These are phyloP conservation scores for Caenorhabditis afra DNA, from an alignment of 2,888 invertebrate species.

Conservation along the genomic window DNA sequence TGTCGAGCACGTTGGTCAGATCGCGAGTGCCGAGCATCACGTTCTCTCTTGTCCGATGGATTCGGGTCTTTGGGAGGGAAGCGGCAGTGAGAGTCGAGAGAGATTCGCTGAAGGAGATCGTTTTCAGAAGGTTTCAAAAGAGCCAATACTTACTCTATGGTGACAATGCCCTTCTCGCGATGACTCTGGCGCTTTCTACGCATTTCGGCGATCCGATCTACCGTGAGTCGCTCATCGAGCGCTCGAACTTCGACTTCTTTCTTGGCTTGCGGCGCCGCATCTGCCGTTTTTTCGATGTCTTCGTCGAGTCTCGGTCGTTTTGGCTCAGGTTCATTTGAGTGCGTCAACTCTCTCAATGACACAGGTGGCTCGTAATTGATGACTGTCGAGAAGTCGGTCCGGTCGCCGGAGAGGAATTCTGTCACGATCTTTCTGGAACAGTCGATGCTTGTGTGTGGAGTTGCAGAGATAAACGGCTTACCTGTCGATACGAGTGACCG, in stretches of 20 bases:
- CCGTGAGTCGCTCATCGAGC: constrained; percentile 96
- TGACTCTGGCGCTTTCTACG: constrained; percentile 73
- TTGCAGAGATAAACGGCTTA: no score
- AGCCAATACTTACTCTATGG: constrained; percentile 47
- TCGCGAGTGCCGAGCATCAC: constrained; percentile 52
- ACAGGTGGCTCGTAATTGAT: constrained; percentile 69
- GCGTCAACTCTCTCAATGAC: constrained; percentile 8
- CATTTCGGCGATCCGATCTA: constrained; percentile 86
- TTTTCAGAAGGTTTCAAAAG: neutral
- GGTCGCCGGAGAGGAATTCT: constrained; percentile 70
- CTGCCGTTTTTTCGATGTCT: constrained; percentile 13
- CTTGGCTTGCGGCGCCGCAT: constrained; percentile 27
- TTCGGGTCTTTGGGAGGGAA: constrained; percentile 34
- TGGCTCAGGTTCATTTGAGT: constrained; percentile 54
- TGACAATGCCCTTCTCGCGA: constrained; percentile 68
- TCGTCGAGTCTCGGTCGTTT: constrained; percentile 62
- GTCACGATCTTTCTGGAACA: constrained; percentile 61
- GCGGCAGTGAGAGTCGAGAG: constrained; percentile 35
- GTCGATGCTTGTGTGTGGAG: no score
- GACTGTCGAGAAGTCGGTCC: constrained; percentile 54
- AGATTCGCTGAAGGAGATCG: constrained; percentile 23
- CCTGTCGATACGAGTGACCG: constrained; percentile 75
- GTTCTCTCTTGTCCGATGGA: constrained; percentile 50
- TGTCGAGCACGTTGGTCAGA: constrained; percentile 41
- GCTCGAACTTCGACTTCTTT: constrained; percentile 84